Percentiles rank a stretch among this genome's conserved stretches.
phyloP scores from a whole-genome alignment of 1,140 invertebrate genomes.

The Drosophila sp. region DNA sequence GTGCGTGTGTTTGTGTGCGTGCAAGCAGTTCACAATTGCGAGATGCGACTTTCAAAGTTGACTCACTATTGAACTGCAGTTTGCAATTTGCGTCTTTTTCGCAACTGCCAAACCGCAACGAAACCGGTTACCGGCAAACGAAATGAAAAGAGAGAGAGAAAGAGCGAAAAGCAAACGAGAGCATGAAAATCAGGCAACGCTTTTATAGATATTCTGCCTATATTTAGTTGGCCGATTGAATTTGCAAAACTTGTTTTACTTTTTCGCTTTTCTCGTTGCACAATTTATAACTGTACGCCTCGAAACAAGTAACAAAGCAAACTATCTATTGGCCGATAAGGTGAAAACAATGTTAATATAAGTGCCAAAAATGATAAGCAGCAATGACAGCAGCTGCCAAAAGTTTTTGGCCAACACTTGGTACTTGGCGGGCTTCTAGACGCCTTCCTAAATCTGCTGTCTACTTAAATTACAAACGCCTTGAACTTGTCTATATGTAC shows the following conservation, averaged over 20 bases:
- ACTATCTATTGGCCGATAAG: conserved; percentile 16
- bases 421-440: conserved; percentile 44
- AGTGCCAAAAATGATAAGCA: conserved; percentile 24
- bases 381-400: conserved; percentile 16
- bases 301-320: neutral
- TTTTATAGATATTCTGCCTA: conserved; percentile 16
- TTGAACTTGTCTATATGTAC: conserved; percentile 53
- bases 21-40: conserved; percentile 7
- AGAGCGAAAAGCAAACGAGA: neutral
- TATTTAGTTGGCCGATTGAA: conserved; percentile 8
- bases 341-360: conserved; percentile 15
- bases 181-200: conserved; percentile 3
- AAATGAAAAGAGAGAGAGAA: conserved; percentile 27
- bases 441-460: conserved; percentile 8
- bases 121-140: conserved; percentile 78
- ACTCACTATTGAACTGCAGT: conserved; percentile 30
- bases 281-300: conserved; percentile 23
- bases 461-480: conserved; percentile 41
- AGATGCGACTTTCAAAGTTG: conserved; percentile 18
- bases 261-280: conserved; percentile 29
- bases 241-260: conserved; percentile 63
- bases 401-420: conserved; percentile 26
- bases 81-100: conserved; percentile 60
- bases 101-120: conserved; percentile 38
- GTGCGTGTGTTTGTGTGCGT: neutral